Evolutionary conservation across 1,140 invertebrate genomes (phyloP).

Genomic region (Bombus superbus): DNA sequence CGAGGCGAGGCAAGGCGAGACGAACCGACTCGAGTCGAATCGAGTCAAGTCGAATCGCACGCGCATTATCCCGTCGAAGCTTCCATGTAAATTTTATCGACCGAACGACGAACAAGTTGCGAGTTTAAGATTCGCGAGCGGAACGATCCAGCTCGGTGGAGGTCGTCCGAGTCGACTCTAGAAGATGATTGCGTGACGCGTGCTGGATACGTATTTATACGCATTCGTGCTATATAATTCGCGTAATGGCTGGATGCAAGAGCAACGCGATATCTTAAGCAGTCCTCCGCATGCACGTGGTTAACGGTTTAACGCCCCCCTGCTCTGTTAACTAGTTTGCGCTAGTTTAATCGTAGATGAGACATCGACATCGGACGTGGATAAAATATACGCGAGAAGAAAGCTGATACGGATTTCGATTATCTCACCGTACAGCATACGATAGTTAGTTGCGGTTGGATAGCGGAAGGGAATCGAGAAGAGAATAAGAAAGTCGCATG

Average conservation of each 20-base stretch:
- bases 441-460: background rate
- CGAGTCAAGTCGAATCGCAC: background rate
- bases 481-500: background rate
- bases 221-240: slow-evolving; percentile 1
- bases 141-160: background rate
- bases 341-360: background rate
- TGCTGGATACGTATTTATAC: slow-evolving; percentile 6
- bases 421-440: background rate
- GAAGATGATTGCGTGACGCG: background rate
- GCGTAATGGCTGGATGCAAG: background rate
- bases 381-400: background rate
- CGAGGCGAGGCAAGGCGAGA: background rate
- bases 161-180: background rate
- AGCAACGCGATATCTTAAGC: slow-evolving; percentile 6
- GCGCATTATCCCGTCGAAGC: background rate
- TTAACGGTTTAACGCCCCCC: background rate
- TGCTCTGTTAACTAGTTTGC: background rate
- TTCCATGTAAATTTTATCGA: background rate
- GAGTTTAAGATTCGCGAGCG: background rate
- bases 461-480: background rate
- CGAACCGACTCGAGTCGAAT: background rate
- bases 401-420: background rate
- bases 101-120: background rate
- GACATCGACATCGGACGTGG: background rate
- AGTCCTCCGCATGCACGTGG: background rate